phyloP scores from a whole-genome alignment of 35 echinoderm and acorn worm genomes.

The Acanthaster planci region DNA sequence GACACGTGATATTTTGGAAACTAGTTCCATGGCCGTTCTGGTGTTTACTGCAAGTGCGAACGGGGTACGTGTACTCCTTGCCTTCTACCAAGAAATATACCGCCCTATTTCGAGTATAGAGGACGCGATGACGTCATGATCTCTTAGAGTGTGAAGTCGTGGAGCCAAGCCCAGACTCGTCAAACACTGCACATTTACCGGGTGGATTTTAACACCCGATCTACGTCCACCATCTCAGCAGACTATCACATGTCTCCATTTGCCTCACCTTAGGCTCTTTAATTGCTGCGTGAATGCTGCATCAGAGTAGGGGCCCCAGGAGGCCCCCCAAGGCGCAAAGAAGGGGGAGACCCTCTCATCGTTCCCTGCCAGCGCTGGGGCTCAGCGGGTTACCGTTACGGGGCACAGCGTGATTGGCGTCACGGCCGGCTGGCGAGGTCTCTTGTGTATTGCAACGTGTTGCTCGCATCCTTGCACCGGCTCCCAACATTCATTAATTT shows the following conservation, averaged over 20 bases:
- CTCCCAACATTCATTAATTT: constrained; percentile 29
- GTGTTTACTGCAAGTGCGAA: no score
- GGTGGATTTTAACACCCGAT: not conserved
- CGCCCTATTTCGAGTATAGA: no score
- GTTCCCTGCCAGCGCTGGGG: not conserved
- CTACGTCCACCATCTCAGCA: not conserved
- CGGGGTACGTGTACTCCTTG: no score
- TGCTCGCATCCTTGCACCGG: constrained; percentile 22
- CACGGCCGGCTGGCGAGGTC: not conserved
- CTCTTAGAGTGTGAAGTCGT: no score
- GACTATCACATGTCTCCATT: constrained; percentile 5
- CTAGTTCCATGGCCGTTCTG: no score
- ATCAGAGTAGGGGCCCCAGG: constrained; percentile 3
- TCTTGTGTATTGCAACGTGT: constrained; percentile 27
- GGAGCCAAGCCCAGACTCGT: no score
- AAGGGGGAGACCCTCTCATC: not conserved
- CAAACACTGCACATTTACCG: no score
- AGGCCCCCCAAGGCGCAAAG: no score
- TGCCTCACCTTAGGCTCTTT: constrained; percentile 12
- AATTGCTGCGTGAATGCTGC: constrained; percentile 22
- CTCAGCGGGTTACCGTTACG: not conserved
- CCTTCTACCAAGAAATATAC: no score
- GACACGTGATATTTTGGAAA: no score
- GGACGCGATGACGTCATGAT: no score
- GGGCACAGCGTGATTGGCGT: constrained; percentile 17